Percentiles rank a stretch among this genome's conserved stretches.
phyloP scores from a whole-genome alignment of 2,888 invertebrate genomes.

The Erpobdella octoculata region DNA sequence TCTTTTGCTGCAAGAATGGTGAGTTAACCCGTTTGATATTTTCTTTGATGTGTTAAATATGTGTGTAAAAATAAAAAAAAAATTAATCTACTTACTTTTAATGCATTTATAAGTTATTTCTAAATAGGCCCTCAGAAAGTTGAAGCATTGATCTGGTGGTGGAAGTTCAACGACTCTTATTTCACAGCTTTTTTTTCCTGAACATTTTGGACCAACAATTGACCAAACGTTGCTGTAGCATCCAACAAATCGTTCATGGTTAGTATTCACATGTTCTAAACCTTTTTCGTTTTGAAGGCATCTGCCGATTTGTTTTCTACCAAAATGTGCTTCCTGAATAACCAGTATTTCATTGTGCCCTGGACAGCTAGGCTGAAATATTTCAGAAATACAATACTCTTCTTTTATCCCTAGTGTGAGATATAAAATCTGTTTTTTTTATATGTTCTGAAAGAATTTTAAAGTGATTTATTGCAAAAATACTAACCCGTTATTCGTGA shows the following conservation, averaged over 20 bases:
- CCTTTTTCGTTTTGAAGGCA: conserved; percentile 3
- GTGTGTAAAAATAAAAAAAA: neutral
- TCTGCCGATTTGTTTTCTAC: neutral
- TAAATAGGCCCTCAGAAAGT: neutral
- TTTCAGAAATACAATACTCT: conserved; percentile 21
- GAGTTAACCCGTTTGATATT: no score
- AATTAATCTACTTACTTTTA: neutral
- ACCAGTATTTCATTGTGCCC: neutral
- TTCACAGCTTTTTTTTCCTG: conserved; percentile 13
- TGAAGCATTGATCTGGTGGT: neutral
- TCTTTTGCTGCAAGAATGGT: neutral
- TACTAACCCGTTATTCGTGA: no score
- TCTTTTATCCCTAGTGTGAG: neutral
- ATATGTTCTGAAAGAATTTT: no score
- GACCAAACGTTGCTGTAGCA: conserved; percentile 5
- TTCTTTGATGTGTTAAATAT: no score
- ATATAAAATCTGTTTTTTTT: no score
- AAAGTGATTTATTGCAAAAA: no score
- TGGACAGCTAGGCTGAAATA: conserved; percentile 19
- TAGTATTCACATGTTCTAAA: neutral
- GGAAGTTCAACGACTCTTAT: neutral
- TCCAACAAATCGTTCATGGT: neutral
- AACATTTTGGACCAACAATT: neutral
- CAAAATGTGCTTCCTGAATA: conserved; percentile 2
- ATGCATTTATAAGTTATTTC: neutral